Conservation (phyloP, 2,888 invertebrate species). For the Agapetus fuscipes region DNA sequence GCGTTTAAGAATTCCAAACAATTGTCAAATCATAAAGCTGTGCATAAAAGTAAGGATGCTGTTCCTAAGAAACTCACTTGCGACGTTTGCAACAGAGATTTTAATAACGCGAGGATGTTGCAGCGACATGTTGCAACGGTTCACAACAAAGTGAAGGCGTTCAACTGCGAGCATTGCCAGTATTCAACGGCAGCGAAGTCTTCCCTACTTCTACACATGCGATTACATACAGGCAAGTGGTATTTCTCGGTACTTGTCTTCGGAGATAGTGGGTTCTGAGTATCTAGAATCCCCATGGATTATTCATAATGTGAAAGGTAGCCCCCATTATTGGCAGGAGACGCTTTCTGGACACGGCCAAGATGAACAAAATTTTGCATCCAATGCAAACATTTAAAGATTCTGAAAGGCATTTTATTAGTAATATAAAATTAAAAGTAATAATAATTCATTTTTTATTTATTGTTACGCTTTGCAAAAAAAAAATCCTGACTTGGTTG, state of each 20-base stretch:
- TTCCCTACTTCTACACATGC: constrained; percentile 55
- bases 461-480: too few species aligned
- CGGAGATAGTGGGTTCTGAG: too few species aligned
- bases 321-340: too few species aligned
- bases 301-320: too few species aligned
- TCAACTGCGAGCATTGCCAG: constrained; percentile 56
- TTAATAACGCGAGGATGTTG: constrained; percentile 44
- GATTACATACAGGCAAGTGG: constrained; percentile 58
- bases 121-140: constrained; percentile 49
- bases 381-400: too few species aligned
- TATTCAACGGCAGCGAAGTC: constrained; percentile 56
- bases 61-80: constrained; percentile 33
- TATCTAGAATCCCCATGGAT: too few species aligned
- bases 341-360: too few species aligned
- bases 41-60: constrained; percentile 39
- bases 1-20: constrained; percentile 73
- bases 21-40: constrained; percentile 62
- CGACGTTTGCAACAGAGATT: constrained; percentile 48
- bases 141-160: constrained; percentile 58
- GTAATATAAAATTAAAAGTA: too few species aligned
- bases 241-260: background rate
- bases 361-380: too few species aligned
- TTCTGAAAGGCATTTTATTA: too few species aligned
- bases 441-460: too few species aligned
- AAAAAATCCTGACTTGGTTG: too few species aligned